Base-by-base conservation (phyloP, 1,140 invertebrate genomes). In the Orussus abietinus region DNA sequence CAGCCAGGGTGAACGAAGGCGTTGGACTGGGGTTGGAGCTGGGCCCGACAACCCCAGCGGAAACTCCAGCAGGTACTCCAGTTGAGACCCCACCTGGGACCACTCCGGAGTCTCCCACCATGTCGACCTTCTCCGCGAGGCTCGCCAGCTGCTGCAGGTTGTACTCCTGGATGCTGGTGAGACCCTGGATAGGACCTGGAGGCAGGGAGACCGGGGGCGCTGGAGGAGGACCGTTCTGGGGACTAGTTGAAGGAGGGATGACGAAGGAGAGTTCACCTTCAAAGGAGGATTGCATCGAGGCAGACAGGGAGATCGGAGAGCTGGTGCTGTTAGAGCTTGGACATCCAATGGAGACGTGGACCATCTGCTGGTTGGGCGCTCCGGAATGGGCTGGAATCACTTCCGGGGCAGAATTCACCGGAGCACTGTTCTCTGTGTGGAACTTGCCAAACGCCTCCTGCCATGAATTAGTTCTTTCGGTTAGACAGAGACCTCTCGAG, bases 91-190 rank as follows among this genome's bases (percentile, higher is more conserved):
- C n/a, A n/a, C n/a, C n/a, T n/a, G n/a, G n/a, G n/a, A n/a, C n/a
- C n/a, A n/a, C n/a, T n/a, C n/a, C n/a, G n/a, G n/a, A 40, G 43
- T 66, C 64, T 38, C 67, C 53, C 53, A 57, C 45, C 51, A 66
- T 66, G 55, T 77, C 50, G 42, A 75, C 75, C 45, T 74, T 84
- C 59, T 86, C 85, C 3, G 83, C 86, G 45, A 91, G 75, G 52
- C 81, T 87, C 11, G 86, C 87, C 54, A 91, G 65, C 56, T 87
- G 85, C 35, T 86, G 84, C 42, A 90, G 69, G 73, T 90, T 90
- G 57, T 90, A 90, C 62, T 90, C 87, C 31, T 86, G 83, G 68
- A 89, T 87, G 54, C 83, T 87, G 11, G 81, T 79, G 38, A 83
- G 66, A 31, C 75, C 74, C 38, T 76, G 75, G 31, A 73, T 76